phyloP scores from a whole-genome alignment of 2,888 invertebrate genomes.

The Lochmaea crataegi region DNA sequence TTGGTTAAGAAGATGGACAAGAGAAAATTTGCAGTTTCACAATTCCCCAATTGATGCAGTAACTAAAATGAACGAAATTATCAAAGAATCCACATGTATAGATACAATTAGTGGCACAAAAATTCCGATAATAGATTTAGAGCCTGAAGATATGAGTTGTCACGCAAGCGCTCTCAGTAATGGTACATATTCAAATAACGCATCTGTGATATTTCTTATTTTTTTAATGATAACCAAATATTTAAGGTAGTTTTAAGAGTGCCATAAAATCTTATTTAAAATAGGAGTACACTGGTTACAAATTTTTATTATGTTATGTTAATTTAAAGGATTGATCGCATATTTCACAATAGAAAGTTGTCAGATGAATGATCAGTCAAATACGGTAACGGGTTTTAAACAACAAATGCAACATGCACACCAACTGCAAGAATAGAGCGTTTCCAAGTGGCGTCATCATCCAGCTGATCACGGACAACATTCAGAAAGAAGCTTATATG shows the following conservation, averaged over 20 bases:
- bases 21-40: conserved; percentile 85
- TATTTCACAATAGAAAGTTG: not conserved
- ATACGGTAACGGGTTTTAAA: no score
- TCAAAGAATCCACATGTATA: conserved; percentile 77
- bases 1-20: conserved; percentile 89
- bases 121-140: conserved; percentile 77
- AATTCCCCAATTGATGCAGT: conserved; percentile 67
- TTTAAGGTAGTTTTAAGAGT: conserved; percentile 9
- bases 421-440: no score
- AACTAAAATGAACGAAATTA: conserved; percentile 66
- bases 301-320: no score
- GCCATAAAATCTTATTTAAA: not conserved
- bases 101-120: conserved; percentile 73
- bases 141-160: conserved; percentile 84
- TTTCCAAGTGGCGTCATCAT: no score
- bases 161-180: conserved; percentile 85
- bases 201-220: conserved; percentile 33
- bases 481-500: no score
- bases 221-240: conserved; percentile 20
- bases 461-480: no score
- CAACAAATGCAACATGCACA: no score
- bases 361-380: no score
- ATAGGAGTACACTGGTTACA: not conserved
- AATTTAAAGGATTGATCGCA: no score
- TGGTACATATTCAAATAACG: conserved; percentile 28